Evolutionary conservation across 2,797 vertebrate genomes (phyloP), one percentile per base, ranked within the genome.

Genomic region (Ambastaia sidthimunki): DNA sequence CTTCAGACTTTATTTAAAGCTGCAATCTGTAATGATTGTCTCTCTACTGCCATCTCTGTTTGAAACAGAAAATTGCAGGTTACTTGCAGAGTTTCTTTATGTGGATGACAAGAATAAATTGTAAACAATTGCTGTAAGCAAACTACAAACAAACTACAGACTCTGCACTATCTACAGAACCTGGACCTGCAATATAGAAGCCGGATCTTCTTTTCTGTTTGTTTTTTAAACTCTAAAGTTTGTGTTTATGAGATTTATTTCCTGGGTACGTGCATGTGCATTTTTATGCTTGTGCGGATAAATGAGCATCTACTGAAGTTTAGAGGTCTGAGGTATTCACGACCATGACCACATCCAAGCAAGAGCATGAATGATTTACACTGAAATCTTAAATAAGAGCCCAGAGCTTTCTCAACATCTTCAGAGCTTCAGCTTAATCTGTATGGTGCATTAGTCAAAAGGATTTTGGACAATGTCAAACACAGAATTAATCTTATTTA

Each of bases 331-430:
- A 60, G 44, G 47, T 54, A 72, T 65, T 47, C 47, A 54, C n/a
- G 15, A 47, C 72, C 65, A 55, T 67, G 52, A 75, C 66, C 74
- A 70, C 60, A 62, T n/a, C n/a, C n/a, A n/a, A n/a, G 23, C 76
- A 77, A 68, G 57, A 19, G 54, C 77, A 82, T 37, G 67, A 80
- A 68, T 54, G 68, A 63, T 71, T 78, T 52, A 54, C 44, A 31
- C 41, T 52, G 76, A 71, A 31, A 19, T 80, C 67, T 76, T 52
- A 67, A 76, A 78, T 76, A 70, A 77, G 34, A 71, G 80, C 48
- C 48, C 3, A 15, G n/a, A 21, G 48, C 23, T 68, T 71, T 52
- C 34, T 44, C 52, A 19, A 23, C 57, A 47, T 76, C 34, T 23
- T n/a, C n/a, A n/a, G n/a, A 52, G 63, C 60, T 54, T 19, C 13